Evolutionary conservation across 2,888 invertebrate genomes (phyloP).

Genomic region (Buathra laborator): DNA sequence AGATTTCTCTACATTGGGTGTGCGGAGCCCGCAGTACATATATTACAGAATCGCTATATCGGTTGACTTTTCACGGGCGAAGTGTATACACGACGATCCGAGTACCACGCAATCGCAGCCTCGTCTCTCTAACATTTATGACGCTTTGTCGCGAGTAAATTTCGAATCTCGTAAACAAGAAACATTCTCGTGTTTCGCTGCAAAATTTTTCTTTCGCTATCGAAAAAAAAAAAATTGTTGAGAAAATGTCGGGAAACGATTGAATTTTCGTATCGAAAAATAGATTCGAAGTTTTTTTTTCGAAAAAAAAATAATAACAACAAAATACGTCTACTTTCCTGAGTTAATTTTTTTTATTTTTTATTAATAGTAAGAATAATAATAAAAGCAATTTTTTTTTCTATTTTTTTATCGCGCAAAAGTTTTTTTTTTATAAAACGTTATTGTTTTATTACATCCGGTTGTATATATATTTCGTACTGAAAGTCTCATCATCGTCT

Average conservation of each 20-base stretch:
- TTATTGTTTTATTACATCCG: background rate
- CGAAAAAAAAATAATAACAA: too few species aligned
- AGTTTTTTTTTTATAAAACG: too few species aligned
- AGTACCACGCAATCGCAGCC: constrained; percentile 74
- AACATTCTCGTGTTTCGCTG: background rate
- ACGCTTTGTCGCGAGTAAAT: background rate
- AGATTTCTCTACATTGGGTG: background rate
- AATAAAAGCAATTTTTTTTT: too few species aligned
- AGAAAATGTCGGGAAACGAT: too few species aligned
- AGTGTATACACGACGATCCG: constrained; percentile 61
- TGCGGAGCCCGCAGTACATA: background rate
- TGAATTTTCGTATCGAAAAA: too few species aligned
- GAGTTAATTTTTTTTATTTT: too few species aligned
- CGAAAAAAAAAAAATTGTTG: too few species aligned
- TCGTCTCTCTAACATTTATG: background rate
- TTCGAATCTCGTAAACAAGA: background rate
- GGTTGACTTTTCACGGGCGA: constrained; percentile 70
- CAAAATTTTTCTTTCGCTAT: too few species aligned
- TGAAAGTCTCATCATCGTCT: constrained; percentile 45
- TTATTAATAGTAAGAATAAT: too few species aligned
- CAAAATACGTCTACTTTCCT: too few species aligned
- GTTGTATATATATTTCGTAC: background rate
- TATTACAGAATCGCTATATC: background rate
- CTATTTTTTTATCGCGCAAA: too few species aligned
- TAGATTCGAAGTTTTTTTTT: too few species aligned